Conservation (phyloP, 1,140 invertebrate species). For the Heliconius melpomene region DNA sequence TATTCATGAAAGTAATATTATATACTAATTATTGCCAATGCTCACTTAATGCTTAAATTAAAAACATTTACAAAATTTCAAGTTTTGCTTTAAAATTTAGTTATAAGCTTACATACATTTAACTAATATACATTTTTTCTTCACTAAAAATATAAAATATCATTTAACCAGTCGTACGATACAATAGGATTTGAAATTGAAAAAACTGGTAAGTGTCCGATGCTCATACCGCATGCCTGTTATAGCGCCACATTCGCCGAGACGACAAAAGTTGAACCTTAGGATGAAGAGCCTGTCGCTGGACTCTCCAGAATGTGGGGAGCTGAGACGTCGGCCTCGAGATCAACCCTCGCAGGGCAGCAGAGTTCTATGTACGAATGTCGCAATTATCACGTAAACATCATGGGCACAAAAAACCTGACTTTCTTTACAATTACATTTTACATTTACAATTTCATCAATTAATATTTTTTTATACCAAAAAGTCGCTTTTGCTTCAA, state of each 20-base stretch:
- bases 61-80: background rate
- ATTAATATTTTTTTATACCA: background rate
- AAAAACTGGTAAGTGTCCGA: slow-evolving; percentile 45
- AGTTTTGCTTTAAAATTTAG: slow-evolving; percentile 19
- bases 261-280: slow-evolving; percentile 96
- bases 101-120: slow-evolving; percentile 22
- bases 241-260: slow-evolving; percentile 96
- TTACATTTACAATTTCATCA: background rate
- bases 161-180: background rate
- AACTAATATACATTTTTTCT: background rate
- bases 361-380: slow-evolving; percentile 75
- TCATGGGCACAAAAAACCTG: slow-evolving; percentile 63
- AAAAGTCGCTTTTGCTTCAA: slow-evolving; percentile 17
- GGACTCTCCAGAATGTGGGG: slow-evolving; percentile 96
- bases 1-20: background rate
- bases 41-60: background rate
- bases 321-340: slow-evolving; percentile 87
- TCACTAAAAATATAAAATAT: background rate
- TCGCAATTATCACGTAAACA: slow-evolving; percentile 47
- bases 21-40: background rate
- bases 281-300: slow-evolving; percentile 98
- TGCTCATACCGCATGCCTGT: slow-evolving; percentile 70
- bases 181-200: background rate
- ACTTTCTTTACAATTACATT: background rate
- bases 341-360: slow-evolving; percentile 73